Percentiles rank a stretch among this genome's conserved stretches.
Conservation (phyloP, 2,888 invertebrate genomes). For the Byasa hedistus region DNA sequence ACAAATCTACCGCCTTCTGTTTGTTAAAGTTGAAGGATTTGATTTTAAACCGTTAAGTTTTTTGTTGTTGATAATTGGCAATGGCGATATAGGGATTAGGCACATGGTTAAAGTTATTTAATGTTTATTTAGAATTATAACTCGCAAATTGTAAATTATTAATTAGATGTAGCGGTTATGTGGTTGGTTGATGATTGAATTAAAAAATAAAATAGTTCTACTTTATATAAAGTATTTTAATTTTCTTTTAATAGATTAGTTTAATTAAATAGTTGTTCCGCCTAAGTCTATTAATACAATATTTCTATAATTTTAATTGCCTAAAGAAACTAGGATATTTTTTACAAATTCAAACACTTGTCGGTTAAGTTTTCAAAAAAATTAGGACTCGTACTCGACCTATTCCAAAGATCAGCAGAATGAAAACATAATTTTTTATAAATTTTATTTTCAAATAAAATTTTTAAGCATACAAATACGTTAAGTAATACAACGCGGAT, state of each 20-base stretch:
- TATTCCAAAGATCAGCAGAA: no score
- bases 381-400: no score
- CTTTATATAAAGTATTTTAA: neutral
- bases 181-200: constrained; percentile 17
- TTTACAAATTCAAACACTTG: no score
- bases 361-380: no score
- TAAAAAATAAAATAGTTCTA: constrained; percentile 17
- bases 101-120: constrained; percentile 19
- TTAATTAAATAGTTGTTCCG: neutral
- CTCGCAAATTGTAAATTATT: constrained; percentile 2
- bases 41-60: neutral
- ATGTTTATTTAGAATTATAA: constrained; percentile 9
- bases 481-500: neutral
- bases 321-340: no score
- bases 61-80: neutral
- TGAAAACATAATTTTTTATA: no score
- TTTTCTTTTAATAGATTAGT: neutral
- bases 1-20: neutral
- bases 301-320: no score
- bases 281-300: neutral
- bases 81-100: neutral
- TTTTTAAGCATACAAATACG: no score
- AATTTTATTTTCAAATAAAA: no score
- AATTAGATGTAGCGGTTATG: constrained; percentile 11
- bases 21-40: neutral